Percentiles rank a stretch among this genome's conserved stretches.
phyloP scores from a whole-genome alignment of 2,113 vertebrate species.

The Toxostoma redivivum region DNA sequence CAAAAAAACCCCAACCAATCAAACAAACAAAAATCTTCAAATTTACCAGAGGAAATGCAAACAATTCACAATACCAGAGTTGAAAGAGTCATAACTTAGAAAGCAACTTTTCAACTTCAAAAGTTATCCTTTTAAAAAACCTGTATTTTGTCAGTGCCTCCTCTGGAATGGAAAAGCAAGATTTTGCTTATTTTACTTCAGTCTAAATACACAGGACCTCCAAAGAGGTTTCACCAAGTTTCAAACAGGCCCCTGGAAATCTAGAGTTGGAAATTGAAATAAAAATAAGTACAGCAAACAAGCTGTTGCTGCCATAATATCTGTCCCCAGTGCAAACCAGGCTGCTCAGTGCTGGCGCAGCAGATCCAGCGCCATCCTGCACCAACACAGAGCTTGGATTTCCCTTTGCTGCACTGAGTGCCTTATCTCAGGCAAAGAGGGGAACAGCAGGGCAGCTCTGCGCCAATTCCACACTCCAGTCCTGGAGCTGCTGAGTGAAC shows the following conservation, averaged over 20 bases:
- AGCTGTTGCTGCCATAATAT: neutral
- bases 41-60: constrained; percentile 29
- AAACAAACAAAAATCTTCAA: neutral
- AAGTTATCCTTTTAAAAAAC: neutral
- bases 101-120: neutral
- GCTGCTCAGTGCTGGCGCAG: neutral
- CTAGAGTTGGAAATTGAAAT: neutral
- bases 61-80: constrained; percentile 18
- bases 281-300: neutral
- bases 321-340: neutral
- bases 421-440: neutral
- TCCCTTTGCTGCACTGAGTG: neutral
- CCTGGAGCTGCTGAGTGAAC: neutral
- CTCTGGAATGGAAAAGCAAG: neutral
- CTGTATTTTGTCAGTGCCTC: constrained; percentile 24
- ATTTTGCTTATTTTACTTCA: neutral
- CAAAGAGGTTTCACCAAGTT: neutral
- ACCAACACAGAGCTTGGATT: neutral
- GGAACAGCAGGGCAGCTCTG: neutral
- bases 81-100: neutral
- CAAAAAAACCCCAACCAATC: no score
- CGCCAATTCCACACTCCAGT: neutral
- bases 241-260: neutral
- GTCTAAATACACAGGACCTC: neutral
- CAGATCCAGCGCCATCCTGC: neutral